phyloP scores from a whole-genome alignment of 2,888 invertebrate species.

The Epirrhoe tristata region DNA sequence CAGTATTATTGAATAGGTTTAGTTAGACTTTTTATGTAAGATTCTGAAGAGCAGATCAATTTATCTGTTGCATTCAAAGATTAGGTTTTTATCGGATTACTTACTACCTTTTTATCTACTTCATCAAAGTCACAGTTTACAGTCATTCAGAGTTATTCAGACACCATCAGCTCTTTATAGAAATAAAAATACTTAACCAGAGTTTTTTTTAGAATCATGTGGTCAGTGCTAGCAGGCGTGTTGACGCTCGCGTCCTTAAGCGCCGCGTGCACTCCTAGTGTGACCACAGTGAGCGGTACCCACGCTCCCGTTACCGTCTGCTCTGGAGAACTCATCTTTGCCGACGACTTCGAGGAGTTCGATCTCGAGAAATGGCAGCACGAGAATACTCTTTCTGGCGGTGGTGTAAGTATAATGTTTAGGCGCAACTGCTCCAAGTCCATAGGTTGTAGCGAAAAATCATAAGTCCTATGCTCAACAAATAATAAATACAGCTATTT shows the following conservation, averaged over 20 bases:
- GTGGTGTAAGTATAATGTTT: conserved; percentile 82
- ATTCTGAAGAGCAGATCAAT: background rate
- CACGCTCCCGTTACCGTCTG: conserved; percentile 79
- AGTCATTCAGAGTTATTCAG: background rate
- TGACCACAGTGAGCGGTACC: conserved; percentile 81
- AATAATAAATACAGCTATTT: too few relatives aligned
- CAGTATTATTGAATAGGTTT: conserved; percentile 30
- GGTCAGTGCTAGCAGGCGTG: conserved; percentile 57
- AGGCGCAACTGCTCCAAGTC: background rate
- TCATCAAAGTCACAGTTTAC: background rate
- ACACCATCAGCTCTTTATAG: background rate
- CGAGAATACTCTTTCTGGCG: conserved; percentile 87
- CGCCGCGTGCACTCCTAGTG: conserved; percentile 71
- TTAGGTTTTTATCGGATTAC: background rate
- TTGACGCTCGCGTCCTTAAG: conserved; percentile 58
- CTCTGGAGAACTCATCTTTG: conserved; percentile 86
- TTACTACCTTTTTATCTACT: background rate
- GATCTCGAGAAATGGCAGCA: conserved; percentile 87
- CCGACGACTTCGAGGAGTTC: conserved; percentile 86
- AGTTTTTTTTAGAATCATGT: conserved; percentile 56
- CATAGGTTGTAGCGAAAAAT: background rate
- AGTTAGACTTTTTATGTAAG: background rate
- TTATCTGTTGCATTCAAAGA: background rate
- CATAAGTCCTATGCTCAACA: too few relatives aligned
- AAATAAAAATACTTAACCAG: background rate